A percentile compares a stretch with the other conserved stretches of the same genome.
These are phyloP conservation scores for Drosophila suboccidentalis DNA, from an alignment of 2,888 invertebrate species.

Conservation along the genomic window DNA sequence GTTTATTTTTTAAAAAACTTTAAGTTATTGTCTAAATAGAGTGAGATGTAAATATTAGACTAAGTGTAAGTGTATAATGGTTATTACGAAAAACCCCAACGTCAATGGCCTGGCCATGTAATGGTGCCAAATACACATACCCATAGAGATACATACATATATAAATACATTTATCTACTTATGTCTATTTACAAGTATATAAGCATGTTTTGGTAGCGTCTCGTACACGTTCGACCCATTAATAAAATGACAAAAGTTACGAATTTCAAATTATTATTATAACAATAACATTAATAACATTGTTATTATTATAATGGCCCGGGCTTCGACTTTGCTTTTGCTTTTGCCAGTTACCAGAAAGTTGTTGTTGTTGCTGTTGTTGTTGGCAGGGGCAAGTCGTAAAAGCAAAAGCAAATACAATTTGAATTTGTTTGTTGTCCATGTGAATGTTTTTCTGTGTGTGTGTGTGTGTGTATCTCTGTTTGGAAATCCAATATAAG, in stretches of 20 bases:
- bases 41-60: slow-evolving; percentile 66
- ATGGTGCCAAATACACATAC: slow-evolving; percentile 19
- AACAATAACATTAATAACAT: slow-evolving; percentile 78
- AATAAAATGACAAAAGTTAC: slow-evolving; percentile 81
- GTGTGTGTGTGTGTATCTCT: slow-evolving; percentile 30
- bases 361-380: slow-evolving; percentile 23
- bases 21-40: slow-evolving; percentile 74
- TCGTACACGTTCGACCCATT: slow-evolving; percentile 76
- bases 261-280: slow-evolving; percentile 80
- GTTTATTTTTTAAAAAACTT: slow-evolving; percentile 53
- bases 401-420: slow-evolving; percentile 63
- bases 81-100: slow-evolving; percentile 46
- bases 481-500: slow-evolving; percentile 69
- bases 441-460: slow-evolving; percentile 27
- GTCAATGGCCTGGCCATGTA: slow-evolving; percentile 58
- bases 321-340: slow-evolving; percentile 22
- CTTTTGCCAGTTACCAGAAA: slow-evolving; percentile 12
- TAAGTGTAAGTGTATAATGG: slow-evolving; percentile 44
- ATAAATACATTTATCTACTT: slow-evolving; percentile 1
- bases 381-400: slow-evolving; percentile 55
- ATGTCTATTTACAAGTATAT: slow-evolving; percentile 21
- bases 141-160: background rate
- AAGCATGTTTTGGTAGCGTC: slow-evolving; percentile 30
- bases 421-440: slow-evolving; percentile 60
- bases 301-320: slow-evolving; percentile 70